These are phyloP conservation scores for Hirtodrosophila confusa DNA, from an alignment of 2,888 invertebrate genomes.

Conservation along the genomic window DNA sequence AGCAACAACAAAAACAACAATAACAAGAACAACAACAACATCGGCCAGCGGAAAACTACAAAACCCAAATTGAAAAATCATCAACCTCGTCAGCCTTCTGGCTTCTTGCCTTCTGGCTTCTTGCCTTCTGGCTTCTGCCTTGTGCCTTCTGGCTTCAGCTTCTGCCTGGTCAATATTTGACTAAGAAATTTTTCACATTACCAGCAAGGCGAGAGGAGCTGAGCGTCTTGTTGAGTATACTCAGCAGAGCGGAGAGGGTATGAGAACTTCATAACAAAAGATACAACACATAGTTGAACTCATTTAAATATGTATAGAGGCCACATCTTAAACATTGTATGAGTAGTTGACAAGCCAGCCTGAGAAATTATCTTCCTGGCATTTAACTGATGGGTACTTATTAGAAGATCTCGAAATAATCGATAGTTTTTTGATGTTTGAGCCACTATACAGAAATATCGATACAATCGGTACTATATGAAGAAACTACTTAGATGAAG, in stretches of 20 bases:
- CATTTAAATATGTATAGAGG: no score
- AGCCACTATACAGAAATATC: no score
- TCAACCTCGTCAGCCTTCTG: conserved; percentile 62
- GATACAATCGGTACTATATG: no score
- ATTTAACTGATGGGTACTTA: no score
- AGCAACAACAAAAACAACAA: conserved; percentile 12
- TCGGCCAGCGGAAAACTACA: conserved; percentile 75
- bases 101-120: conserved; percentile 14
- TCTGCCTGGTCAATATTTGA: conserved; percentile 78
- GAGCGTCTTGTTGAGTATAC: conserved; percentile 49
- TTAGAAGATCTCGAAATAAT: no score
- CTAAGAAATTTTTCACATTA: conserved; percentile 82
- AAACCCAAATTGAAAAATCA: conserved; percentile 79
- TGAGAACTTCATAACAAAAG: neutral
- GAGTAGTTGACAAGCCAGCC: no score
- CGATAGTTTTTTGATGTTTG: no score
- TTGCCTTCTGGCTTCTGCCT: conserved; percentile 14
- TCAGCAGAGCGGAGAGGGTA: neutral
- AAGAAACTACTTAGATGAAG: no score
- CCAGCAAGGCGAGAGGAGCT: conserved; percentile 63
- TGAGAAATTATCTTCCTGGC: no score
- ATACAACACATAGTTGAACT: neutral
- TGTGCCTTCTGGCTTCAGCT: conserved; percentile 26
- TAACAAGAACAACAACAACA: conserved; percentile 14
- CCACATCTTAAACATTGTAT: no score